Evolutionary conservation across 2,113 vertebrate species (phyloP).

Genomic region (Chaetodon trifascialis): DNA sequence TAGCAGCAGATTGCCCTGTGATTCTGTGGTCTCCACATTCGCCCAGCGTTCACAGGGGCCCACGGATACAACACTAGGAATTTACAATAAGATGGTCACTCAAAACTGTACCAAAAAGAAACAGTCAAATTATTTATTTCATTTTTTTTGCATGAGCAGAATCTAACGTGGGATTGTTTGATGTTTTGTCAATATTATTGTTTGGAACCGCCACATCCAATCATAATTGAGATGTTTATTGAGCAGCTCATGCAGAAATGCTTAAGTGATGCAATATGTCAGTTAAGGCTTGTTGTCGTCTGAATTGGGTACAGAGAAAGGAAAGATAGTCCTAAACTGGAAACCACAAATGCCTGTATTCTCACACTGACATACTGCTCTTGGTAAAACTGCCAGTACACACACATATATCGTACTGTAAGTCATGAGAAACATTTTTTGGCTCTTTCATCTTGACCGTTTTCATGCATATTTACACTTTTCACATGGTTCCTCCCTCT

Average conservation of each 20-base stretch:
- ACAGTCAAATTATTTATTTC: not conserved
- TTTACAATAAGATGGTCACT: constrained; percentile 51
- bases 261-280: not conserved
- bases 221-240: not conserved
- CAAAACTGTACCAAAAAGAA: constrained; percentile 35
- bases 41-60: constrained; percentile 59
- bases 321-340: not conserved
- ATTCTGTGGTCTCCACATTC: constrained; percentile 77
- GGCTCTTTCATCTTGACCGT: too few species aligned
- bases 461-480: not conserved
- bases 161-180: not conserved
- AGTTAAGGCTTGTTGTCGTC: not conserved
- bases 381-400: not conserved
- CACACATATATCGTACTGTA: too few species aligned
- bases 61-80: constrained; percentile 51
- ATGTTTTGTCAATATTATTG: not conserved
- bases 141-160: not conserved
- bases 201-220: not conserved
- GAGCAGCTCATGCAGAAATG: not conserved
- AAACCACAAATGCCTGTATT: not conserved
- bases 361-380: not conserved
- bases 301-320: not conserved
- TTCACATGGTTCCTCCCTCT: not conserved
- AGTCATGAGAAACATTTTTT: too few species aligned
- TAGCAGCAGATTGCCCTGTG: constrained; percentile 82